These are phyloP conservation scores for Pterobdella sp. DNA, from an alignment of 2,888 invertebrate genomes.

Conservation along the genomic window DNA sequence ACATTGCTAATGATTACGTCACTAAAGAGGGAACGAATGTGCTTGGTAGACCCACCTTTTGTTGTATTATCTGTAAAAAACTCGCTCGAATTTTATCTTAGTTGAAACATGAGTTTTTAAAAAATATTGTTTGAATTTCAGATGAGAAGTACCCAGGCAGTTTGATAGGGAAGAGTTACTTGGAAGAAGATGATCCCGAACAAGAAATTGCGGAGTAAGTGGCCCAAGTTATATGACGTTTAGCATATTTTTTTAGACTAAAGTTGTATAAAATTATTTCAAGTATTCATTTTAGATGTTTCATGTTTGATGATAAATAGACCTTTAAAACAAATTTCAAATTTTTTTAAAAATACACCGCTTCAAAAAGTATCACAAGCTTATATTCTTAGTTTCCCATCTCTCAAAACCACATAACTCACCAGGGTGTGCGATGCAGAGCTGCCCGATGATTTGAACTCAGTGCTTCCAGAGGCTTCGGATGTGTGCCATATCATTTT, in stretches of 20 bases:
- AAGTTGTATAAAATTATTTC: not conserved
- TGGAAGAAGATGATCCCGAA: constrained; percentile 15
- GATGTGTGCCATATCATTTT: not conserved
- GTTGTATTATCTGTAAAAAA: too few species aligned
- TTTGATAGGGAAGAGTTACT: constrained; percentile 7
- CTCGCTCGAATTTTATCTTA: not conserved
- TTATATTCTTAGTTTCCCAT: too few species aligned
- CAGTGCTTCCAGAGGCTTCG: not conserved
- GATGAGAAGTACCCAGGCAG: not conserved
- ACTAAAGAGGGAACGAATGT: not conserved
- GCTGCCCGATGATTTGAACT: not conserved
- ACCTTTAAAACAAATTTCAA: too few species aligned
- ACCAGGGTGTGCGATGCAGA: not conserved
- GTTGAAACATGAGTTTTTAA: not conserved
- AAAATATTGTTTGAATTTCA: not conserved
- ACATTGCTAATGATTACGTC: not conserved
- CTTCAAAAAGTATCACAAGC: too few species aligned
- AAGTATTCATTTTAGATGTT: not conserved
- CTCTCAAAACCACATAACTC: not conserved
- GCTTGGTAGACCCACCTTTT: too few species aligned
- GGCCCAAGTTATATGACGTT: too few species aligned
- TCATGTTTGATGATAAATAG: too few species aligned
- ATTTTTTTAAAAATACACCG: not conserved
- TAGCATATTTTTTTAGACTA: too few species aligned
- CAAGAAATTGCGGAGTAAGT: constrained; percentile 1